Percentiles rank a stretch among this genome's conserved stretches.
phyloP scores from a whole-genome alignment of 2,113 vertebrate genomes.

The Cebus imitator region DNA sequence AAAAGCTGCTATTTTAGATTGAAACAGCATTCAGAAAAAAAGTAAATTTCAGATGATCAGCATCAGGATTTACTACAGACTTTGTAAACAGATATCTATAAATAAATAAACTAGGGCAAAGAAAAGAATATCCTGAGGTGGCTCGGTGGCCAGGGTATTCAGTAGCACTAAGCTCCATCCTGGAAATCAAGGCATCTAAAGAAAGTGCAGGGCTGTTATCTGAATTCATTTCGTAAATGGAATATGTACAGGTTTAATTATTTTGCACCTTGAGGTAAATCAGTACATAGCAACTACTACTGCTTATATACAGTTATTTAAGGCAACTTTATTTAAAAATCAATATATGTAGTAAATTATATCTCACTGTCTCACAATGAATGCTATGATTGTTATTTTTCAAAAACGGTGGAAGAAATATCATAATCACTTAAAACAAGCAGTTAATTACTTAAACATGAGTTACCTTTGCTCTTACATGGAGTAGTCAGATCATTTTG shows the following conservation, averaged over 20 bases:
- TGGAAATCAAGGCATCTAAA: slow-evolving; percentile 82
- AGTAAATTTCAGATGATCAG: slow-evolving; percentile 80
- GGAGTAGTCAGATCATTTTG: slow-evolving; percentile 70
- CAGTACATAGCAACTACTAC: slow-evolving; percentile 81
- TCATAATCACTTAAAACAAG: slow-evolving; percentile 67
- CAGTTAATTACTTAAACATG: slow-evolving; percentile 61
- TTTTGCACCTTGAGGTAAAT: slow-evolving; percentile 78
- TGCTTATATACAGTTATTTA: slow-evolving; percentile 81
- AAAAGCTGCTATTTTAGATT: slow-evolving; percentile 78
- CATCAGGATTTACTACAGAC: slow-evolving; percentile 79
- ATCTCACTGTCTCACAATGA: slow-evolving; percentile 71
- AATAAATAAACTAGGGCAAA: slow-evolving; percentile 81
- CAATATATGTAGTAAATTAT: slow-evolving; percentile 66
- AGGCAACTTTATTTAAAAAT: slow-evolving; percentile 78
- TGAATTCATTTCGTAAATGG: slow-evolving; percentile 78
- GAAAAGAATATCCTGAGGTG: slow-evolving; percentile 83
- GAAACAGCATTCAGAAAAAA: slow-evolving; percentile 75
- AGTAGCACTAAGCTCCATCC: slow-evolving; percentile 83
- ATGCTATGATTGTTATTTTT: slow-evolving; percentile 67
- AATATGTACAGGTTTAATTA: slow-evolving; percentile 77
- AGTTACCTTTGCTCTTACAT: slow-evolving; percentile 68
- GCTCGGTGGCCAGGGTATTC: slow-evolving; percentile 81
- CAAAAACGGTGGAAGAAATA: slow-evolving; percentile 65
- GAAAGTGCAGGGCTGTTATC: slow-evolving; percentile 83
- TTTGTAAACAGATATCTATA: slow-evolving; percentile 84